Evolutionary conservation across 2,797 vertebrate species (phyloP).

Genomic region (Muscicapa striata): DNA sequence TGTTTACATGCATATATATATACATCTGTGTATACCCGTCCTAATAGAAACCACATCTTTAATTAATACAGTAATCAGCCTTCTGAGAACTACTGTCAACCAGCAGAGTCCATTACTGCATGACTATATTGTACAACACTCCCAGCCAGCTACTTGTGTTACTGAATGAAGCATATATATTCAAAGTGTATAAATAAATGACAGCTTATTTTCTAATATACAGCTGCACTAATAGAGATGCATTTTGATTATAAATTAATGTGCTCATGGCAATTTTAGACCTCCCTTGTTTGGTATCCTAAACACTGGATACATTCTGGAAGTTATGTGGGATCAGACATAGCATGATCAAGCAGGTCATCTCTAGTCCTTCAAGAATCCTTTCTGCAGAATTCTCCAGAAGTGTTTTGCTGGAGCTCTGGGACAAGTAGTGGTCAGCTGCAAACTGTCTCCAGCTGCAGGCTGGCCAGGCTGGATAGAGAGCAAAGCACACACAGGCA

Average conservation of each 20-base stretch:
- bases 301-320: neutral
- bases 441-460: neutral
- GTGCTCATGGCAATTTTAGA: neutral
- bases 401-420: neutral
- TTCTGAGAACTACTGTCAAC: neutral
- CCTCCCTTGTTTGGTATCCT: constrained; percentile 3
- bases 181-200: neutral
- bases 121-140: neutral
- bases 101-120: neutral
- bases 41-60: neutral
- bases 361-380: neutral
- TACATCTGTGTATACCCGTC: neutral
- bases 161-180: neutral
- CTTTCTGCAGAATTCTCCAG: neutral
- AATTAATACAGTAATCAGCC: neutral
- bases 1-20: neutral
- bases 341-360: accelerated
- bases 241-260: constrained; percentile 13
- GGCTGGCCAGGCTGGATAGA: neutral
- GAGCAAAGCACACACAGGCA: neutral
- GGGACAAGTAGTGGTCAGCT: neutral
- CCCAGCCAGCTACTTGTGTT: neutral
- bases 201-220: neutral
- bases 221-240: constrained; percentile 13
- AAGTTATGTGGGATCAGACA: neutral